Base-by-base conservation (phyloP, 2,888 invertebrate genomes). In the Heterodera filipjevi region DNA sequence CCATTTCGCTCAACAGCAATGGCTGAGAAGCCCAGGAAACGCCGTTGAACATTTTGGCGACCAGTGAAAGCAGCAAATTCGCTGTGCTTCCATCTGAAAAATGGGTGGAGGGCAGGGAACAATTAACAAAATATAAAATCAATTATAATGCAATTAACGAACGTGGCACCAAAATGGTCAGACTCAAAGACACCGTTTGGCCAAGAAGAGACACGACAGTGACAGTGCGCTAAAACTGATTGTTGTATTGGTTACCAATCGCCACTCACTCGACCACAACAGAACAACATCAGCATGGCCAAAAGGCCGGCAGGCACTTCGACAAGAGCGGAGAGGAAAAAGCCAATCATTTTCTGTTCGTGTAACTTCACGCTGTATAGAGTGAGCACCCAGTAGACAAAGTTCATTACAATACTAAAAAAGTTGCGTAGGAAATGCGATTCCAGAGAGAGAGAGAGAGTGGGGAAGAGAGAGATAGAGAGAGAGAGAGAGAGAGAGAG, bases 371-470 rank as follows among this genome's bases (percentile, higher is more conserved):
- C 84, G 22, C 86, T 86, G 81, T 86, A 88, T 53, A 89, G 82
- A 5, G 86, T 87, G 0, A 89, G 80, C 0, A 84, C 87, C 89
- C 89, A 89, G 80, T 89, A 89, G 32, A 85, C 84, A n/a, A 82
- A 81, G 77, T 86, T 87, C 85, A 88, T 86, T 8, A 84, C 84
- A n/a, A 85, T 82, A 80, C 86, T 87, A 76, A 78, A 81, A 74
- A 19, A 10, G 39, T n/a, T n/a, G n/a, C n/a, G n/a, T n/a, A n/a
- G n/a, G n/a, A n/a, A n/a, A n/a, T n/a, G n/a, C n/a, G n/a, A n/a
- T n/a, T n/a, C n/a, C n/a, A 10, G 10, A 3, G 39, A 39, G 39
- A 39, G 10, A 39, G 10, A 6, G 3, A 39, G 10, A 39, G 10
- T 3, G 39, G 10, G 10, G 10, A n/a, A n/a, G n/a, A n/a, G n/a